A percentile compares a stretch with the other conserved stretches of the same genome.
These are phyloP conservation scores for Hoplodrina ambigua DNA, from an alignment of 2,888 invertebrate species.

Conservation along the genomic window DNA sequence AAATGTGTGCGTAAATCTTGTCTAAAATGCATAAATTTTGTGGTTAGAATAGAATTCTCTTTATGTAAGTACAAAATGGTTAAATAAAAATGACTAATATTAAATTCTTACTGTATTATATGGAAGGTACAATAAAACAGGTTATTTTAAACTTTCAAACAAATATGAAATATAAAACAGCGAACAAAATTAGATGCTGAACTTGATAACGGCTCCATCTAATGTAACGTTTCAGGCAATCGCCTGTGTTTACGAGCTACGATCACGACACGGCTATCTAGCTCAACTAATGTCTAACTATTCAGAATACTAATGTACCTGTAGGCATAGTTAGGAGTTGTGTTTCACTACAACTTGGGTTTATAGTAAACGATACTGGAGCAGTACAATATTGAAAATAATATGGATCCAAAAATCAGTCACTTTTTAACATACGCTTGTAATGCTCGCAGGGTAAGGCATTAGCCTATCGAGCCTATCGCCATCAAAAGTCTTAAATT, in stretches of 20 bases:
- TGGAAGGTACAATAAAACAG: background rate
- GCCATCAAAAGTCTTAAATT: no score
- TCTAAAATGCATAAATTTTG: no score
- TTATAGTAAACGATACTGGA: no score
- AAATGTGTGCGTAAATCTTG: no score
- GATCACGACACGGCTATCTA: conserved; percentile 29
- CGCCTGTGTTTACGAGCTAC: conserved; percentile 22
- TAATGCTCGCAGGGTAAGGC: no score
- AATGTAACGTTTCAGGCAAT: conserved; percentile 34
- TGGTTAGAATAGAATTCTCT: no score
- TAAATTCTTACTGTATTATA: background rate
- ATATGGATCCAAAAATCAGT: no score
- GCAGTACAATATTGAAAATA: no score
- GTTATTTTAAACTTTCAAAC: conserved; percentile 1
- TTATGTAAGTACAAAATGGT: no score
- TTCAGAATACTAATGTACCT: conserved; percentile 11
- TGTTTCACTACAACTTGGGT: background rate
- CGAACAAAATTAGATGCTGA: conserved; percentile 14
- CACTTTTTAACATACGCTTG: no score
- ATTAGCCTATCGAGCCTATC: no score
- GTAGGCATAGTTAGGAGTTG: background rate
- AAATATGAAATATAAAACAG: conserved; percentile 20
- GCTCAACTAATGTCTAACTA: conserved; percentile 14
- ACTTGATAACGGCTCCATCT: conserved; percentile 33
- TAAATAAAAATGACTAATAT: no score